Base-by-base conservation (phyloP, 2,888 invertebrate species). In the Norana najaformis region DNA sequence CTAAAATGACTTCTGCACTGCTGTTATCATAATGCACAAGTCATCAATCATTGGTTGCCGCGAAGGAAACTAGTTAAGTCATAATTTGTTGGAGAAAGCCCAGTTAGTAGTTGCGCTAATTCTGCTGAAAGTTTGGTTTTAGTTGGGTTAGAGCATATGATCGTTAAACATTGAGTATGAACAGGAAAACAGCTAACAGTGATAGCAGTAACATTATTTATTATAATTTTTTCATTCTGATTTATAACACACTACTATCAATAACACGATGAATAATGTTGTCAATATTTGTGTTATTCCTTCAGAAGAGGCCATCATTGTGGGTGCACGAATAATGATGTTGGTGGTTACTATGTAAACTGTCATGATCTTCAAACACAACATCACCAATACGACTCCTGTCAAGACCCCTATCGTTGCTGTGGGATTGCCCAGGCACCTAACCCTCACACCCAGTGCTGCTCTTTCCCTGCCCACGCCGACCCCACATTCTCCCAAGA, bases 341-440 rank as follows among this genome's bases (percentile, higher is more conserved):
- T 85, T 36, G 85, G 85, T 36, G 85, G 85, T 36, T 85, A 85
- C 85, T 85, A 85, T 36, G 85, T 85, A 34, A 85, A 85, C 36
- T 85, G 85, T 37, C 85, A 36, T 36, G 85, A 85, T 23, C 85
- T 85, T 36, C 85, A 85, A 85, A 37, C 85, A 14, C 85, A 85
- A n/a, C 37, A 85, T 37, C 85, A 35, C 36, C 85, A 35, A 36
- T 37, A 85, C 37, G 37, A 85, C 35, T 35, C 85, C 16, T 85
- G 35, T 85, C 85, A 35, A 37, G 37, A 85, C 35, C 85, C 85
- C 18, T 85, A 85, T 37, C 85, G 37, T 36, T 85, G 36, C 36
- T 85, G 85, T 85, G 85, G 36, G 20, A 35, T 85, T 23, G 35
- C 85, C 35, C 85, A 85, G 85, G 34, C 85, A 36, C 85, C 85